These are phyloP conservation scores for Mactra quadrangularis DNA, from an alignment of 1,140 invertebrate species.

Conservation along the genomic window DNA sequence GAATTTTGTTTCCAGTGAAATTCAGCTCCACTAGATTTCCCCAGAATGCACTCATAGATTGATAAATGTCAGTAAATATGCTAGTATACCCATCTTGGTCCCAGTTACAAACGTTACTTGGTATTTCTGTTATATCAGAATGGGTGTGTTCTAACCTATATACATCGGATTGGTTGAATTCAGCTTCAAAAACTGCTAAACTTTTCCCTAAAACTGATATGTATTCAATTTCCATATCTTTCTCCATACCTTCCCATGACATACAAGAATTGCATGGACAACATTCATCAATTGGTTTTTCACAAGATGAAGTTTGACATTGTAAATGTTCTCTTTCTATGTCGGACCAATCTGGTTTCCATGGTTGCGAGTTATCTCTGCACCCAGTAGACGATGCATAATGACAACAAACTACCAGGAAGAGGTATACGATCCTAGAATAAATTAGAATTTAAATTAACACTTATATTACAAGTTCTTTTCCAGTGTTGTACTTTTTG, in stretches of 20 bases:
- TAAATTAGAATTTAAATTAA: too few relatives aligned
- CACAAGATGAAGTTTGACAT: too few relatives aligned
- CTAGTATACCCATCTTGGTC: not conserved
- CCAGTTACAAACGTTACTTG: conserved; percentile 33
- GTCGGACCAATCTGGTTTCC: too few relatives aligned
- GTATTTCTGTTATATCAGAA: conserved; percentile 20
- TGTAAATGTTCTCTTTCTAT: too few relatives aligned
- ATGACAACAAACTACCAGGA: too few relatives aligned
- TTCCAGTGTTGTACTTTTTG: too few relatives aligned
- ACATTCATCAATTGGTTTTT: not conserved
- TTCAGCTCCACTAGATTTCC: not conserved
- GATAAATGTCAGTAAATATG: not conserved
- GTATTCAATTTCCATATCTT: not conserved
- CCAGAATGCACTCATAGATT: not conserved
- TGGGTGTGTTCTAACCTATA: conserved; percentile 3
- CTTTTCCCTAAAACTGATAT: not conserved
- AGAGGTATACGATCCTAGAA: too few relatives aligned
- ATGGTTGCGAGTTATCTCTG: too few relatives aligned
- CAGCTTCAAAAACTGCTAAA: not conserved
- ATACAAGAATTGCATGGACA: not conserved
- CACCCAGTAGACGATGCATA: too few relatives aligned
- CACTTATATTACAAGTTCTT: too few relatives aligned
- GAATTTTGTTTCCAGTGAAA: conserved; percentile 10
- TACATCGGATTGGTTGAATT: not conserved
- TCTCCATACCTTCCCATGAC: not conserved